These are phyloP conservation scores for Pristis pectinata DNA, from an alignment of 2,797 vertebrate genomes.

Conservation along the genomic window DNA sequence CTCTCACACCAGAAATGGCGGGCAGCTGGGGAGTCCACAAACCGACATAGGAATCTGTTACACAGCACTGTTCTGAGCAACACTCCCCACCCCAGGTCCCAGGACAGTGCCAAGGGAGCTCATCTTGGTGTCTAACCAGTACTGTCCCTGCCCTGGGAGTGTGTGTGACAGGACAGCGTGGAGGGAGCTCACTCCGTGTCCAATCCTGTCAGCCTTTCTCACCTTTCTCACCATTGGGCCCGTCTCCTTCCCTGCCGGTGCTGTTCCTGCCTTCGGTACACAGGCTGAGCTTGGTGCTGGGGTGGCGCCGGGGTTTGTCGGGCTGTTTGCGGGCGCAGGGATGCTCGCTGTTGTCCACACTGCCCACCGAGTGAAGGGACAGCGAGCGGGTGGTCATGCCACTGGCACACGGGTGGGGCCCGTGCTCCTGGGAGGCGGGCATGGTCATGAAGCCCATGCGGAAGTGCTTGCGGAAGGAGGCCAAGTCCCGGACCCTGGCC, in stretches of 20 bases:
- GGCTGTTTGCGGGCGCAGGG: slow-evolving; percentile 66
- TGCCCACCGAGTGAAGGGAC: slow-evolving; percentile 84
- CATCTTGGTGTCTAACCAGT: background rate
- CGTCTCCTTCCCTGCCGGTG: slow-evolving; percentile 48
- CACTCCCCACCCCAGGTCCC: too few relatives aligned
- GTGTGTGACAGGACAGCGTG: background rate
- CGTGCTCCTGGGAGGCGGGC: slow-evolving; percentile 86
- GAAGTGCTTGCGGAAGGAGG: slow-evolving; percentile 83
- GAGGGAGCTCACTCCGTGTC: background rate
- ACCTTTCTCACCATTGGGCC: slow-evolving; percentile 50
- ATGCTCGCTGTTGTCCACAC: slow-evolving; percentile 70
- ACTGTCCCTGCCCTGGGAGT: background rate
- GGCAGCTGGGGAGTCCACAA: too few relatives aligned
- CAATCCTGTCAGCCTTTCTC: background rate
- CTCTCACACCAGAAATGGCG: too few relatives aligned
- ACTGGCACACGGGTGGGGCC: slow-evolving; percentile 77
- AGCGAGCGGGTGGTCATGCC: slow-evolving; percentile 86
- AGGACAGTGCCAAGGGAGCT: background rate
- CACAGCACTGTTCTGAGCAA: too few relatives aligned
- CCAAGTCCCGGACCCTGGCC: slow-evolving; percentile 73
- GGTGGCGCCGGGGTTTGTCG: slow-evolving; percentile 78
- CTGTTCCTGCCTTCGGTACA: slow-evolving; percentile 49
- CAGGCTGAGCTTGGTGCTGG: slow-evolving; percentile 77
- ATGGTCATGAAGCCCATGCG: slow-evolving; percentile 94
- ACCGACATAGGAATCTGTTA: too few relatives aligned